phyloP scores from a whole-genome alignment of 2,113 vertebrate genomes.

The Chamaetylas fuelleborni region DNA sequence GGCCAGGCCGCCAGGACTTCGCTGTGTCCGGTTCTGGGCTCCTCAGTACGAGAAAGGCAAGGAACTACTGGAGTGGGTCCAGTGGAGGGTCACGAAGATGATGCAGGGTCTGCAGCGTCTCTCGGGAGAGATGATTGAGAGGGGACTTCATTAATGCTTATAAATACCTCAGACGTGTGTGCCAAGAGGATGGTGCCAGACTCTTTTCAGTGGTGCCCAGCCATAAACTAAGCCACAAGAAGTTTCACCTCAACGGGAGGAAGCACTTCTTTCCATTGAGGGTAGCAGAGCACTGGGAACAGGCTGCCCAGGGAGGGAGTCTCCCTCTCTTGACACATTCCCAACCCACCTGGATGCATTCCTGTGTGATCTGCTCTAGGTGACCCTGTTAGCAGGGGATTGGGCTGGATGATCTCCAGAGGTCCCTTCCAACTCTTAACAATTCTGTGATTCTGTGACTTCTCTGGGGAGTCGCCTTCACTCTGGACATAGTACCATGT shows the following conservation, averaged over 20 bases:
- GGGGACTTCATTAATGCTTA: background rate
- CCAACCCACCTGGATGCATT: accelerated
- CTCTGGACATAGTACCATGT: accelerated
- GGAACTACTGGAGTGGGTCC: background rate
- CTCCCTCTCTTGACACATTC: background rate
- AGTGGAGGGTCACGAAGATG: background rate
- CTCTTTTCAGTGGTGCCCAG: background rate
- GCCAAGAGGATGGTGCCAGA: background rate
- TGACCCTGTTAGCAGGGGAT: background rate
- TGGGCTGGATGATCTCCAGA: background rate
- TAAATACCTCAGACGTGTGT: background rate
- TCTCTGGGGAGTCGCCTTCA: background rate
- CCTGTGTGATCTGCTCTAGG: background rate
- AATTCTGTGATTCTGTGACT: background rate
- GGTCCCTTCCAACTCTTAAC: background rate
- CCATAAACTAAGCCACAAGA: background rate
- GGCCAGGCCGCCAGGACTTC: accelerated
- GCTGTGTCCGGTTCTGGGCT: background rate
- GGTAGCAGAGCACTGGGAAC: background rate
- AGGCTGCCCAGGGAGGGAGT: background rate
- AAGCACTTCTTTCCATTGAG: background rate
- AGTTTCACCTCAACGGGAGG: background rate
- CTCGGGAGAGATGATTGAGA: background rate
- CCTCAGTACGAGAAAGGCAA: background rate
- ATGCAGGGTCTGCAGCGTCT: background rate